Evolutionary conservation across 2,797 vertebrate species (phyloP), one percentile per base, ranked within the genome.

Genomic region (Ambastaia sidthimunki): DNA sequence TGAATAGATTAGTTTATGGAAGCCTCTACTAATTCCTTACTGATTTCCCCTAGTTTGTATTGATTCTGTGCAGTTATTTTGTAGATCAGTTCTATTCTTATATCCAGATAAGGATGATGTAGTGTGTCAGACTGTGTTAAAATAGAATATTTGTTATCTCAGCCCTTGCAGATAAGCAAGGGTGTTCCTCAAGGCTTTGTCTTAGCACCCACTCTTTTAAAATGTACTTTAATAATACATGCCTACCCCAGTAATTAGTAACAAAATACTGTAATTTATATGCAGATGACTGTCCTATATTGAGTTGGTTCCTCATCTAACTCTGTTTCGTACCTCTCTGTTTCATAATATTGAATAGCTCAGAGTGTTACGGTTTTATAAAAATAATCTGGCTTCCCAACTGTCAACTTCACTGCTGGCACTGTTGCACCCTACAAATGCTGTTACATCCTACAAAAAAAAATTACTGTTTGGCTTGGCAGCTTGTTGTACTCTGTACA

Each of bases 371-470:
- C 18, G 15, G 18, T 47, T 73, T 48, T 11, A 2, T 10, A 16
- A 41, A 11, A 25, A 74, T 15, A 31, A 15, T 2, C 12, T 13
- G 15, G 48, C 16, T 4, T 13, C 5, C 1, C 15, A 50, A 48
- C 12, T 0, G 11, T 65, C 13, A 12, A 28, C 41, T 3, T 10
- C 4, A 31, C 41, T 75, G 57, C 52, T 25, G 19, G 7, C 34
- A 73, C 54, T 44, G 19, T 68, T 28, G 16, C 23, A 57, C 44
- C 34, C 19, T 44, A 59, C 21, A 76, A 44, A 72, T 34, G 28
- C 12, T 44, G 19, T 68, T 28, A 23, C 23, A 57, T 57, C 52
- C 19, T 44, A 59, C 34, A 76, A 44, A 55, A 76, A 44, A 55
- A 11, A 23, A 37, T 54, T 41, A 31, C 15, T 9, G 41, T 37